Base-by-base conservation (phyloP, 2,797 vertebrate genomes). In the Enteromius mattozi region DNA sequence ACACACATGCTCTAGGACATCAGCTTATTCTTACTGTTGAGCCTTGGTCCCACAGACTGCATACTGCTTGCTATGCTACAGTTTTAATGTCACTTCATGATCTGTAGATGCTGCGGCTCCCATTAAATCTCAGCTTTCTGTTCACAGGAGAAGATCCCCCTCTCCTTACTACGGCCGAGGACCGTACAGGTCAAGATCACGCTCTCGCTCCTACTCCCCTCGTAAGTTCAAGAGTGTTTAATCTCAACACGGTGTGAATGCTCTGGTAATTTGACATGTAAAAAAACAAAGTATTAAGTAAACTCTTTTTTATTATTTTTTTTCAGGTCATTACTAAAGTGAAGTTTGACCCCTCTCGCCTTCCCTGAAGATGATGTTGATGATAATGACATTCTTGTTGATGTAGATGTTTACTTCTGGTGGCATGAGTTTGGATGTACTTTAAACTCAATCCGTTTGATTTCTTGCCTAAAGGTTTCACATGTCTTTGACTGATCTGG, bases 151-250 rank as follows among this genome's bases (percentile, higher is more conserved):
- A 85, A 94, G 97, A 80, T 99, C 98, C 63, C 98, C 97, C 0
- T 99, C 98, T 83, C 97, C 97, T 0, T 98, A 99, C 84, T 98
- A 98, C 90, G 97, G 96, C 91, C 95, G 97, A 42, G 96, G 96
- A 37, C 94, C 96, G 4, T 99, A 98, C 93, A 96, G 97, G 78
- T 98, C 97, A 86, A 96, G 96, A 1, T 99, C 97, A 82, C 95
- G 98, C 81, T 98, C 98, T 75, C 96, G 97, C 1, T 99, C 98
- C 37, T 99, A 98, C 86, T 98, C 98, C 42, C 98, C 97, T 87
- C 96, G 97, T 99, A 96, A 97, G 97, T 93, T 77, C 19, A 6
- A 33, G 6, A 9, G 61, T 9, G 45, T 27, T 76, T 56, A 1
- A 77, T n/a, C 19, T 78, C 4, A 78, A 47, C 40, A 19, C 14